These are phyloP conservation scores for Ennomos quercinarius DNA, from an alignment of 2,888 invertebrate species.

Conservation along the genomic window DNA sequence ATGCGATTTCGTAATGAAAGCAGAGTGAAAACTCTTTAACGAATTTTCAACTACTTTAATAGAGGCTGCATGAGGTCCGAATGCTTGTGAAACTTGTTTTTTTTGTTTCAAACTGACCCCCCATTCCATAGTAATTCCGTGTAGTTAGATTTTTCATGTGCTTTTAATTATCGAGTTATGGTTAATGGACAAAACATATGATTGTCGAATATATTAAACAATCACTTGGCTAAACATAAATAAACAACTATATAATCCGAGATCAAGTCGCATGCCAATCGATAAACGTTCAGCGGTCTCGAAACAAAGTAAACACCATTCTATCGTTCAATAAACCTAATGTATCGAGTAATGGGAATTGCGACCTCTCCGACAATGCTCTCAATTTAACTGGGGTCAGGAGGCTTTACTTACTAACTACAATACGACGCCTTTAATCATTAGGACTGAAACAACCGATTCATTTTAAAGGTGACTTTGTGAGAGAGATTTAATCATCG, in stretches of 20 bases:
- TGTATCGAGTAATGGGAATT: slow-evolving; percentile 40
- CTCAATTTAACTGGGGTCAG: slow-evolving; percentile 32
- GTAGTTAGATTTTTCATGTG: neutral
- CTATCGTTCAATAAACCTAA: slow-evolving; percentile 40
- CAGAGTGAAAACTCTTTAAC: slow-evolving; percentile 27
- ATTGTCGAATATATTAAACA: no score
- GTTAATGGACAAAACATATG: no score
- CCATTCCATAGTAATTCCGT: slow-evolving; percentile 5
- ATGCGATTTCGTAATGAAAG: slow-evolving; percentile 33
- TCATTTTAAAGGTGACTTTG: no score
- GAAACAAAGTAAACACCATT: slow-evolving; percentile 36
- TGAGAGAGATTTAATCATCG: no score
- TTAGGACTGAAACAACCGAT: neutral
- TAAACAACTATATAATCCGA: no score
- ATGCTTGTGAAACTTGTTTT: slow-evolving; percentile 1
- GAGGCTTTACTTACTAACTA: slow-evolving; percentile 7
- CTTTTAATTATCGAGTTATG: slow-evolving; percentile 6
- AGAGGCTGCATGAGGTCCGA: slow-evolving; percentile 8
- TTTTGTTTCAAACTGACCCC: slow-evolving; percentile 2
- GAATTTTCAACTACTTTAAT: slow-evolving; percentile 28
- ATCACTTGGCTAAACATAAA: no score
- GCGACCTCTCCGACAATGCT: slow-evolving; percentile 32
- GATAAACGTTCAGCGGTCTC: slow-evolving; percentile 28
- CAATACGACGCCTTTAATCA: neutral
- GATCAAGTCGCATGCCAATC: slow-evolving; percentile 12